phyloP scores from a whole-genome alignment of 1,140 invertebrate genomes.

The Dreissena polymorpha region DNA sequence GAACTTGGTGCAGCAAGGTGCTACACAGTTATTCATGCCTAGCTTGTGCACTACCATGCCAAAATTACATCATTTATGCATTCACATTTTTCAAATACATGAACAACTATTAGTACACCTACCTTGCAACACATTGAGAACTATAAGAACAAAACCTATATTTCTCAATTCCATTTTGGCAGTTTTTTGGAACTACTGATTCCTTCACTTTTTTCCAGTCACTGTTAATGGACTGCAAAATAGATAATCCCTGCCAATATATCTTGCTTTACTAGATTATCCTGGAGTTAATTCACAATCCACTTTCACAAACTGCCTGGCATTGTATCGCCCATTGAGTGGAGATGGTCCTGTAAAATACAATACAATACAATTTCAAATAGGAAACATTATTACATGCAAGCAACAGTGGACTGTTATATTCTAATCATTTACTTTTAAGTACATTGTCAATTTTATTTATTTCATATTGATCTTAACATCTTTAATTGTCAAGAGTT shows the following conservation, averaged over 20 bases:
- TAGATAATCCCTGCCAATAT: slow-evolving; percentile 36
- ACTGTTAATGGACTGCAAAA: slow-evolving; percentile 18
- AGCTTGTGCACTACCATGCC: too few relatives aligned
- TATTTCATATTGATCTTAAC: too few relatives aligned
- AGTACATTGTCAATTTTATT: too few relatives aligned
- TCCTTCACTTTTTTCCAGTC: not conserved
- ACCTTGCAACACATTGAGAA: slow-evolving; percentile 46
- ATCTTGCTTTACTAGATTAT: slow-evolving; percentile 19
- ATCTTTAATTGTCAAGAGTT: too few relatives aligned
- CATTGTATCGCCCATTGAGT: slow-evolving; percentile 7
- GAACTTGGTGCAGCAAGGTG: too few relatives aligned
- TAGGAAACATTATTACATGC: too few relatives aligned
- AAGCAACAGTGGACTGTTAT: too few relatives aligned
- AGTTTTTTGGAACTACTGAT: slow-evolving; percentile 19
- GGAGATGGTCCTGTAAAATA: slow-evolving; percentile 31
- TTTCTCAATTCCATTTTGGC: slow-evolving; percentile 46
- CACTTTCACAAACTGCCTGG: not conserved
- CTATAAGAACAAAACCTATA: slow-evolving; percentile 48
- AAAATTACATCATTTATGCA: too few relatives aligned
- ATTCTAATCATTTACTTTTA: too few relatives aligned
- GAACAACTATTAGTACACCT: not conserved
- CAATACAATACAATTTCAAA: not conserved
- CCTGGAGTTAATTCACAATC: not conserved
- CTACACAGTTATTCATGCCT: too few relatives aligned
- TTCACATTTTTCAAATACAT: too few relatives aligned